Conservation (phyloP, 2,888 invertebrate species). For the Timema podura region DNA sequence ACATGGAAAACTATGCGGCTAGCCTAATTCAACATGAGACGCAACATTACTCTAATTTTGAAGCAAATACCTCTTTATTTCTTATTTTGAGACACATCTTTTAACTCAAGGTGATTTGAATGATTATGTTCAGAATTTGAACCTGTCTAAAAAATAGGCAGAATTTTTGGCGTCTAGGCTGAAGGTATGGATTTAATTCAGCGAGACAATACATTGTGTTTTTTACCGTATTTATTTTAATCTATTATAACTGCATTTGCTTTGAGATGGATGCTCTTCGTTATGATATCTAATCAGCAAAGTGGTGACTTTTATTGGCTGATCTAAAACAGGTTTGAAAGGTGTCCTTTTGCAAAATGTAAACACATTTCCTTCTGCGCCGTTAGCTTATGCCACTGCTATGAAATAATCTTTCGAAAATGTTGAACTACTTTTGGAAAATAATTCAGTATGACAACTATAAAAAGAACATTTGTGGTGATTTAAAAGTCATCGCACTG, state of each 20-base stretch:
- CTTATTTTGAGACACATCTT: background rate
- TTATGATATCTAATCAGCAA: background rate
- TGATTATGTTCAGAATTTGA: background rate
- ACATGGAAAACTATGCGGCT: background rate
- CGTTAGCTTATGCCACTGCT: background rate
- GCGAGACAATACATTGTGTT: background rate
- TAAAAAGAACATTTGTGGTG: background rate
- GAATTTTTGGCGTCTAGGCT: background rate
- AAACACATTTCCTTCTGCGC: background rate
- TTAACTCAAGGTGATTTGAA: background rate
- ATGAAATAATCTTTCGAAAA: constrained; percentile 1
- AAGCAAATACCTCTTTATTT: background rate
- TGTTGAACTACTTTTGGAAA: background rate
- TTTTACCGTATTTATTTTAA: background rate
- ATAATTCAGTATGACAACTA: background rate
- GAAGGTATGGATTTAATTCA: background rate
- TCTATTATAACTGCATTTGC: background rate
- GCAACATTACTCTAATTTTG: background rate
- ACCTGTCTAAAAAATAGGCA: background rate
- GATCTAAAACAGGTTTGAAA: background rate
- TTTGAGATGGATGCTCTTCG: background rate
- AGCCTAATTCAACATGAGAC: background rate
- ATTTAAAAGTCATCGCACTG: background rate
- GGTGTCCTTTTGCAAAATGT: background rate
- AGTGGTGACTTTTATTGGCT: constrained; percentile 4